phyloP scores from a whole-genome alignment of 2,888 invertebrate species.

The Patella pellucida region DNA sequence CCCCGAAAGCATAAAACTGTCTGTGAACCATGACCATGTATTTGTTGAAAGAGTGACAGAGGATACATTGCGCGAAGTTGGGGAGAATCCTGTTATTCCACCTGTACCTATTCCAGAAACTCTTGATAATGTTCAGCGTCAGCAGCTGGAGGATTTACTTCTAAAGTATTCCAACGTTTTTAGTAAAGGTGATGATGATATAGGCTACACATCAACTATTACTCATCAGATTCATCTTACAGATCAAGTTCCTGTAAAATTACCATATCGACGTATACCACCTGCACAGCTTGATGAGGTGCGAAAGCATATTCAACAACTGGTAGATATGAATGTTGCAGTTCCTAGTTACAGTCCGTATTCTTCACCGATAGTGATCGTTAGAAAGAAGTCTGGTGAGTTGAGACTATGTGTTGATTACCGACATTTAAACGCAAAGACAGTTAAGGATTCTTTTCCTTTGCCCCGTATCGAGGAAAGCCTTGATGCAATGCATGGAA shows the following conservation, averaged over 20 bases:
- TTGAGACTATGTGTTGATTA: constrained; percentile 24
- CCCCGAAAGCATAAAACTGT: no score
- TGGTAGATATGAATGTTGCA: constrained; percentile 31
- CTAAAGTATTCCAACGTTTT: no score
- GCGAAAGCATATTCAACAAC: constrained; percentile 20
- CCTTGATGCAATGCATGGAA: constrained; percentile 17
- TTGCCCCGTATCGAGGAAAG: constrained; percentile 25
- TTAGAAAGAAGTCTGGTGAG: constrained; percentile 23
- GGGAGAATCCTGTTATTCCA: no score
- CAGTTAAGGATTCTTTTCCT: constrained; percentile 22
- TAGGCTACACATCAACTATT: constrained; percentile 21
- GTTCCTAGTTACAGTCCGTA: constrained; percentile 31
- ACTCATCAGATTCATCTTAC: constrained; percentile 18
- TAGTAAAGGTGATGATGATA: no score
- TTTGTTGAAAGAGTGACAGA: no score
- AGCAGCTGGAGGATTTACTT: no score
- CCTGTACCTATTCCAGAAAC: no score
- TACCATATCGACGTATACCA: constrained; percentile 25
- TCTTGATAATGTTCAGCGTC: no score
- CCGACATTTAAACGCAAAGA: constrained; percentile 13
- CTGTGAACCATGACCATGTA: no score
- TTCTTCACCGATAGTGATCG: constrained; percentile 38
- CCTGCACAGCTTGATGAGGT: constrained; percentile 21
- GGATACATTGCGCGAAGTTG: no score
- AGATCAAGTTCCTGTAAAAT: constrained; percentile 20